Evolutionary conservation across 2,113 vertebrate genomes (phyloP), one percentile per base, ranked within the genome.

Genomic region (Canis aureus): DNA sequence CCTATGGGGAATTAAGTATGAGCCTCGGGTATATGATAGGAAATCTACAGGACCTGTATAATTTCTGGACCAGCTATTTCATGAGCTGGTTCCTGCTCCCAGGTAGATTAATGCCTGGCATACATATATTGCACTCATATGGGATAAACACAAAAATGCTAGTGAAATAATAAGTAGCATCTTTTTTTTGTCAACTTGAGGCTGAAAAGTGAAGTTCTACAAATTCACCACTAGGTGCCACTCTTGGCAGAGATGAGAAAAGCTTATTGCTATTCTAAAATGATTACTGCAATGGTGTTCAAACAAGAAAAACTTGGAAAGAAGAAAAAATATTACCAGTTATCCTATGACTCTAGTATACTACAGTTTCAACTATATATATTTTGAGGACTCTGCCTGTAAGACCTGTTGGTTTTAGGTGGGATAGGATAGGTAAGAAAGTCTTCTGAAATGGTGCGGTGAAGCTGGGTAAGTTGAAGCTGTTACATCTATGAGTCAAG

Each of bases 211-310:
- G 55, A 22, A 59, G 74, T 38, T 96, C 66, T 66, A 27, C 0
- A 83, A 5, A 82, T 17, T 73, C 1, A 76, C 86, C 97, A 96
- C 86, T 43, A 94, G 92, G 29, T 95, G 92, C 66, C 62, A 35
- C 27, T 25, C 15, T 49, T 80, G 64, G 57, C 57, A 96, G 83
- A 97, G 8, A 62, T 74, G 67, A 95, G 71, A 55, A 57, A 93
- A 96, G 8, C 2, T 57, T 25, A 6, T 15, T 62, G 19, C 43
- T 29, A 16, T 27, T 73, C 27, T 60, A 49, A 76, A 76, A 25
- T 10, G 7, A 71, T 96, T 73, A 71, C 79, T 27, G 27, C 55
- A 83, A 43, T 88, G 38, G 43, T 57, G 11, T n/a, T 84, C 22
- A 80, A 67, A 93, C 9, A 64, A 91, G 57, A 78, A 66, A 94